Percentiles rank a stretch among this genome's conserved stretches.
Conservation (phyloP, 2,113 vertebrate species). For the Seriola rivoliana region DNA sequence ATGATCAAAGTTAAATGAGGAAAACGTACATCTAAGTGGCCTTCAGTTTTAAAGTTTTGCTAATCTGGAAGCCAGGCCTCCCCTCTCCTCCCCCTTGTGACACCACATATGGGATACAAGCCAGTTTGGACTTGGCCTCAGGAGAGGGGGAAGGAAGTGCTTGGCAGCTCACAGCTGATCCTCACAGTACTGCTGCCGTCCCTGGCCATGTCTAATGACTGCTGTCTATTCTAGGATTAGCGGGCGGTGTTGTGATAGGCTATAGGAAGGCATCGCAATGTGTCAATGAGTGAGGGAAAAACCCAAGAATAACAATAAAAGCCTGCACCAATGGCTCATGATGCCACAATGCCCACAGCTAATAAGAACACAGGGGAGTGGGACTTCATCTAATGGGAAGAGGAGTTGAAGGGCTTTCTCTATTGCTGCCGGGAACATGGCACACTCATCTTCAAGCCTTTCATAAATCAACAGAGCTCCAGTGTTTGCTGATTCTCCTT, state of each 20-base stretch:
- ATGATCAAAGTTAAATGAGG: slow-evolving; percentile 38
- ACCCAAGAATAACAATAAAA: slow-evolving; percentile 33
- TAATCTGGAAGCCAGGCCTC: slow-evolving; percentile 33
- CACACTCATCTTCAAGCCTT: slow-evolving; percentile 23
- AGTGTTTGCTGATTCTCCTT: neutral
- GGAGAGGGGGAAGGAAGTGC: slow-evolving; percentile 33
- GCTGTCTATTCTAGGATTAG: slow-evolving; percentile 51
- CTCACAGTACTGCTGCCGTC: slow-evolving; percentile 46
- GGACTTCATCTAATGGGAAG: slow-evolving; percentile 5
- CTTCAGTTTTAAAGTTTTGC: slow-evolving; percentile 38
- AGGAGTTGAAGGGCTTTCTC: slow-evolving; percentile 28
- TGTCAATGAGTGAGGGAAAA: slow-evolving; percentile 44
- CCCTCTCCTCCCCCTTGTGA: slow-evolving; percentile 11
- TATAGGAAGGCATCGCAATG: slow-evolving; percentile 9
- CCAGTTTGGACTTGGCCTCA: slow-evolving; percentile 46
- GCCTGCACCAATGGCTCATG: neutral
- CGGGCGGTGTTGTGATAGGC: neutral
- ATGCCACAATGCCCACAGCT: neutral
- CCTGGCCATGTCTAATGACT: slow-evolving; percentile 32
- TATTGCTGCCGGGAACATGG: neutral
- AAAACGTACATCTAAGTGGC: slow-evolving; percentile 14
- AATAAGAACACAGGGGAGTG: neutral
- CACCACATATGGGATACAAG: slow-evolving; percentile 47
- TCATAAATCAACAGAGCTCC: neutral
- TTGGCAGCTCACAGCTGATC: slow-evolving; percentile 69